Percentiles rank a stretch among this genome's conserved stretches.
Evolutionary conservation across 1,140 invertebrate genomes (phyloP).

Genomic region (Ephestia elutella): DNA sequence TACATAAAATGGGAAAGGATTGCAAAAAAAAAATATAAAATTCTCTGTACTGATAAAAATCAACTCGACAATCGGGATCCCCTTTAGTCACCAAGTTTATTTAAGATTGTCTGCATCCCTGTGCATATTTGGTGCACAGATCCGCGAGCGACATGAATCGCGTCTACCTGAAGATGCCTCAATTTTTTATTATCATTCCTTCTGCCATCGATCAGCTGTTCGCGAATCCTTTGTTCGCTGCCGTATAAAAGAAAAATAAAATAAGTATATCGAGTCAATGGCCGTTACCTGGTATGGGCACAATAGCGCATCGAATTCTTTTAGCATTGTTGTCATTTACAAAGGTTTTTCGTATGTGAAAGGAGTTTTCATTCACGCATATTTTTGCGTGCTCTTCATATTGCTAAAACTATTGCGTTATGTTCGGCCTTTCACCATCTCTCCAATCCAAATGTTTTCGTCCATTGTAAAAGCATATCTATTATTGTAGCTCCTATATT

Average conservation of each 20-base stretch:
- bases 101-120: too few species aligned
- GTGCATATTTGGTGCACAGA: too few species aligned
- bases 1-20: too few species aligned
- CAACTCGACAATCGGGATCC: too few species aligned
- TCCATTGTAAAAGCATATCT: too few species aligned
- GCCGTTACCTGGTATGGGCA: slow-evolving; percentile 3
- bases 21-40: too few species aligned
- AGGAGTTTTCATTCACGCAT: neutral
- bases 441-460: too few species aligned
- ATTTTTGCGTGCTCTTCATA: neutral
- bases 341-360: slow-evolving; percentile 2
- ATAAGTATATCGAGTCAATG: slow-evolving; percentile 3
- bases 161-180: slow-evolving; percentile 21
- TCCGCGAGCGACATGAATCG: neutral
- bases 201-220: slow-evolving; percentile 38
- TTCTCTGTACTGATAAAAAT: too few species aligned
- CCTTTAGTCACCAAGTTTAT: too few species aligned
- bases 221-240: slow-evolving; percentile 30
- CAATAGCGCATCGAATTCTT: slow-evolving; percentile 9
- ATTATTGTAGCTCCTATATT: neutral
- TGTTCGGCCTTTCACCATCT: neutral
- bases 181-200: slow-evolving; percentile 14
- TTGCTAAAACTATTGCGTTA: neutral
- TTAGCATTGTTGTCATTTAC: neutral
- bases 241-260: slow-evolving; percentile 7